A percentile compares a stretch with the other conserved stretches of the same genome.
These are phyloP conservation scores for Mesocricetus auratus DNA, from an alignment of 2,113 vertebrate species.

Conservation along the genomic window DNA sequence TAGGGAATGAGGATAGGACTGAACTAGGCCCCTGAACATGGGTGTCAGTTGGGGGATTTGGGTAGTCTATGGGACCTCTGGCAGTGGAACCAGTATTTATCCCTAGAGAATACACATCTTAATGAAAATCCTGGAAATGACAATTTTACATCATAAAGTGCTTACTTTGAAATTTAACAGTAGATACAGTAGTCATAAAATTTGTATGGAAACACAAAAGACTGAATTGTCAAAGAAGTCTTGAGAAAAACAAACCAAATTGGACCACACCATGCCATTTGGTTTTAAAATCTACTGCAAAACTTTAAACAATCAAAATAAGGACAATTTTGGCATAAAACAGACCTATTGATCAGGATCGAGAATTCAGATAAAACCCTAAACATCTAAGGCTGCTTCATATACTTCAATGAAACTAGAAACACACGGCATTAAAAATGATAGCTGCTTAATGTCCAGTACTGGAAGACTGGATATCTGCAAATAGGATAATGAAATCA, in stretches of 20 bases:
- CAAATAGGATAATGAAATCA: background rate
- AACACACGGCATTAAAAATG: background rate
- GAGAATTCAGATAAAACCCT: background rate
- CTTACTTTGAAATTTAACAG: constrained; percentile 56
- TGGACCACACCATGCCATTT: background rate
- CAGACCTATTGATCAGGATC: background rate
- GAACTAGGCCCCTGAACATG: no score
- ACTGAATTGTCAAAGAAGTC: background rate
- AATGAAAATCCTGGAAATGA: background rate
- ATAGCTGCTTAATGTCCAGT: background rate
- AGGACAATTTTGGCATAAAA: background rate
- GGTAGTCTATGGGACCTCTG: no score
- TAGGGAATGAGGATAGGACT: no score
- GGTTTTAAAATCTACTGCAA: background rate
- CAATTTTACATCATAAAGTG: background rate
- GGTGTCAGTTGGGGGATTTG: no score
- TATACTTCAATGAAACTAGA: background rate
- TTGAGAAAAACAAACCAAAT: background rate
- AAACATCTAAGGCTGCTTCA: background rate
- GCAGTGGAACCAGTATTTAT: no score
- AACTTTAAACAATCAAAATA: background rate
- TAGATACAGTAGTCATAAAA: background rate
- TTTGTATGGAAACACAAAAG: background rate
- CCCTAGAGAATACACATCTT: background rate
- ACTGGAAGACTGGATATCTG: background rate